Conservation (phyloP, 2,113 vertebrate genomes). For the Salvelinus sp. region DNA sequence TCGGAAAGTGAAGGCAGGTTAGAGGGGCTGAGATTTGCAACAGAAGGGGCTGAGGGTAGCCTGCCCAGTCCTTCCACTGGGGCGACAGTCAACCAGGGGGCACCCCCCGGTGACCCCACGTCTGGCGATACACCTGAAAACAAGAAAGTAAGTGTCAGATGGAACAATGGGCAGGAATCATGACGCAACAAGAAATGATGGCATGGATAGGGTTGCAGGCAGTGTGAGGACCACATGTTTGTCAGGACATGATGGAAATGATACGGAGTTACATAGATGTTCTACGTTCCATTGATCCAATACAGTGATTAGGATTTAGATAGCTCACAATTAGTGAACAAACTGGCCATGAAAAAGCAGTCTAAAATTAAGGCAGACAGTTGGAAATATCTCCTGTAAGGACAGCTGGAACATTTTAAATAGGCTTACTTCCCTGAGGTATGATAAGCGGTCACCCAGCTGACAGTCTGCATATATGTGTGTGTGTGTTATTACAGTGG, state of each 20-base stretch:
- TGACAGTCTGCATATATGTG: background rate
- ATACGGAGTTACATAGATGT: too few relatives aligned
- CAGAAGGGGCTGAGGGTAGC: constrained; percentile 23
- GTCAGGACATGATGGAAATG: too few relatives aligned
- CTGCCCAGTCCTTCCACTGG: constrained; percentile 5
- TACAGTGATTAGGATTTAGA: too few relatives aligned
- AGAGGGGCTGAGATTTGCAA: constrained; percentile 12
- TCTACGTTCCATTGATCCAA: too few relatives aligned
- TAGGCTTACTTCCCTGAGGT: background rate
- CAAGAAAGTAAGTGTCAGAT: constrained; percentile 37
- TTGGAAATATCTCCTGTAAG: too few relatives aligned
- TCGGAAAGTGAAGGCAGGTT: constrained; percentile 58
- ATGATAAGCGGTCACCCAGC: background rate
- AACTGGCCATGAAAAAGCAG: too few relatives aligned
- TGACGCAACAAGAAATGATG: background rate
- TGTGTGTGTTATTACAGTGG: too few relatives aligned
- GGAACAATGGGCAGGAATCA: background rate
- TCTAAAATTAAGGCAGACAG: too few relatives aligned
- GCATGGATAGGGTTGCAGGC: too few relatives aligned
- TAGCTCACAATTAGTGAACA: too few relatives aligned
- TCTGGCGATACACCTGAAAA: constrained; percentile 12
- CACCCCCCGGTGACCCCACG: constrained; percentile 11
- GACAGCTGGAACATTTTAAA: background rate
- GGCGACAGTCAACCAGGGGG: constrained; percentile 7
- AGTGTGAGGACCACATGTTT: background rate